Evolutionary conservation across 2,113 vertebrate genomes (phyloP).

Genomic region (Eretmochelys imbricata): DNA sequence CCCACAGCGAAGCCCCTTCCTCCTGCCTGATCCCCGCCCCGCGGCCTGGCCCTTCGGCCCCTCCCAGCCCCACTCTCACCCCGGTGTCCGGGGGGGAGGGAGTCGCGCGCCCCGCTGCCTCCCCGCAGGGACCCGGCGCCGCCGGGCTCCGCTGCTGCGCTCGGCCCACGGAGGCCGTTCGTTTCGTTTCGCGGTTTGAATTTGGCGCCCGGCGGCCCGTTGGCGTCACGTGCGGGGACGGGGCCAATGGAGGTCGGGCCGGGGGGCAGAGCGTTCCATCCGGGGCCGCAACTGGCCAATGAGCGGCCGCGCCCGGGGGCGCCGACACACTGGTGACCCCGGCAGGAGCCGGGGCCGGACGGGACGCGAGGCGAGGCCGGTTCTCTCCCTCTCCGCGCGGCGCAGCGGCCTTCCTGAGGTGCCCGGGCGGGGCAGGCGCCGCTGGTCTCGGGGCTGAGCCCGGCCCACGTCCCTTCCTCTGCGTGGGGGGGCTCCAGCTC

Average conservation of each 20-base stretch:
- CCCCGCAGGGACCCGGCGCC: neutral
- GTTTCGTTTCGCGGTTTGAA: constrained; percentile 84
- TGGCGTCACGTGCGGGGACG: constrained; percentile 64
- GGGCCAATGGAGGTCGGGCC: constrained; percentile 52
- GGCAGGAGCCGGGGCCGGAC: neutral
- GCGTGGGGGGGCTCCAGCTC: neutral
- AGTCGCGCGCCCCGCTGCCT: constrained; percentile 24
- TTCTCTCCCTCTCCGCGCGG: neutral
- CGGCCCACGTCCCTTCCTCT: fast-evolving
- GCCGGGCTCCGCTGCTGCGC: neutral
- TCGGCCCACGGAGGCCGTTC: neutral
- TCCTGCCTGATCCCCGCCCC: neutral
- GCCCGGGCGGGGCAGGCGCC: neutral
- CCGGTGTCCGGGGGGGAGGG: neutral
- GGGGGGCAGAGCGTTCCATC: fast-evolving
- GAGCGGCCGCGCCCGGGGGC: neutral
- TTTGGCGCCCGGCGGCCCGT: constrained; percentile 88
- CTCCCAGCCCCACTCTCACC: neutral
- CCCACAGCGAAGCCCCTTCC: neutral
- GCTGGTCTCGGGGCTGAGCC: fast-evolving
- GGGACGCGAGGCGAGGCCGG: neutral
- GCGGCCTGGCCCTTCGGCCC: neutral
- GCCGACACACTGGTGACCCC: neutral
- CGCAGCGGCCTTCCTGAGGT: neutral
- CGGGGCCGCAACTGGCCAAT: neutral